phyloP scores from a whole-genome alignment of 2,113 vertebrate species.

The Epinephelus moara region DNA sequence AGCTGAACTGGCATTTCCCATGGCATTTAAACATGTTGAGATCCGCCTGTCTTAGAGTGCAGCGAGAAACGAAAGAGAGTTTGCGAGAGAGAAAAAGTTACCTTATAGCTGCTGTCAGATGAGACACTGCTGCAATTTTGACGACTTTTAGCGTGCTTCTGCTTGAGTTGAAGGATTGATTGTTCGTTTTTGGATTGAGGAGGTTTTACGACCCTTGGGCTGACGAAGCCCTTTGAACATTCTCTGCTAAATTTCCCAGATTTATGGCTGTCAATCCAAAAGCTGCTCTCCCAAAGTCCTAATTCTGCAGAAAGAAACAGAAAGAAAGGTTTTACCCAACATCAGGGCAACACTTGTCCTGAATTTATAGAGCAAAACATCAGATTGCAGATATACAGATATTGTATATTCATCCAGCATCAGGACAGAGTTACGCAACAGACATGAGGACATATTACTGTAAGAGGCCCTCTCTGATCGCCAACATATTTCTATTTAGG shows the following conservation, averaged over 20 bases:
- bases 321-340: background rate
- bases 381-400: background rate
- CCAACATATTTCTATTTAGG: conserved; percentile 7
- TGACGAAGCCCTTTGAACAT: background rate
- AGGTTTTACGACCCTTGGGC: conserved; percentile 4
- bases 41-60: conserved; percentile 28
- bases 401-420: background rate
- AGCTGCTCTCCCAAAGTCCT: background rate
- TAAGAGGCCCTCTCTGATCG: conserved; percentile 17
- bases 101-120: conserved; percentile 29
- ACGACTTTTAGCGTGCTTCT: conserved; percentile 17
- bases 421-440: background rate
- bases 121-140: background rate
- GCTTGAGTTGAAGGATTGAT: conserved; percentile 35
- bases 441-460: background rate
- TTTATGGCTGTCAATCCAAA: conserved; percentile 22
- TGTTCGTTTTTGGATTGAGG: background rate
- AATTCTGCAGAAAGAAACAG: background rate
- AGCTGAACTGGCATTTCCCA: conserved; percentile 33
- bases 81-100: background rate
- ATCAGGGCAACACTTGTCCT: background rate
- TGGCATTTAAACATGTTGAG: conserved; percentile 40
- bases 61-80: background rate
- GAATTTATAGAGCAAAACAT: background rate
- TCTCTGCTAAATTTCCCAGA: background rate